A percentile compares a stretch with the other conserved stretches of the same genome.
Conservation (phyloP, 2,888 invertebrate species). For the Kuschelorhynchus macadamiae region DNA sequence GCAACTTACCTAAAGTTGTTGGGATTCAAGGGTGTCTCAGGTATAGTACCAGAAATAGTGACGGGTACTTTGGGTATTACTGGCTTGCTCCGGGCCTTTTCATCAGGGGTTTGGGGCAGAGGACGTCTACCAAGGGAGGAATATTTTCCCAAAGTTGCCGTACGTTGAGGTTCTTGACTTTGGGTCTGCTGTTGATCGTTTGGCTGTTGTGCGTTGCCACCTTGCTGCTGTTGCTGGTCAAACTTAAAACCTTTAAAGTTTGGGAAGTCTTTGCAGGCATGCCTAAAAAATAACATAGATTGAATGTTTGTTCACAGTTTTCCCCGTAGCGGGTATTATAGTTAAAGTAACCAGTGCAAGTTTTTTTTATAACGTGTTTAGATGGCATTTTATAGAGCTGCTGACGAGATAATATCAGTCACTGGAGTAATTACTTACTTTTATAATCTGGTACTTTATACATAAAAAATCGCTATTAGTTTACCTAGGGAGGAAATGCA, state of each 20-base stretch:
- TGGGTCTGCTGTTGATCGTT: constrained; percentile 58
- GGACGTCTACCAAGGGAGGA: constrained; percentile 68
- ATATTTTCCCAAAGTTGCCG: constrained; percentile 69
- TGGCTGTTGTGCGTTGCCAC: constrained; percentile 63
- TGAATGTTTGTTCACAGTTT: not conserved
- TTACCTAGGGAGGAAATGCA: too few relatives aligned
- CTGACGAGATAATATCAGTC: too few relatives aligned
- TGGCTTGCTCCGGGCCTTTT: constrained; percentile 65
- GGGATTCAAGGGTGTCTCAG: constrained; percentile 68
- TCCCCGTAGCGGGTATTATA: too few relatives aligned
- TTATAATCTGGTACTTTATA: too few relatives aligned
- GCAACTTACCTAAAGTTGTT: constrained; percentile 67
- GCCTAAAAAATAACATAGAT: constrained; percentile 57
- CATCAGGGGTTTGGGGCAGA: constrained; percentile 68
- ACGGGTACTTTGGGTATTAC: constrained; percentile 66
- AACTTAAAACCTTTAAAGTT: constrained; percentile 70
- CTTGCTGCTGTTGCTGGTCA: constrained; percentile 66
- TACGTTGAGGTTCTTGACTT: constrained; percentile 58
- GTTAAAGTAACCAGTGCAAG: too few relatives aligned
- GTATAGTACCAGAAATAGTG: constrained; percentile 58
- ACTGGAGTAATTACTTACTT: too few relatives aligned
- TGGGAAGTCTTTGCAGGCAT: constrained; percentile 72
- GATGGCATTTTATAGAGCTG: too few relatives aligned
- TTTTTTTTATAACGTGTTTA: too few relatives aligned
- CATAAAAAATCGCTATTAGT: too few relatives aligned